Conservation (phyloP, 2,888 invertebrate species). For the Xestia rhomboidea region DNA sequence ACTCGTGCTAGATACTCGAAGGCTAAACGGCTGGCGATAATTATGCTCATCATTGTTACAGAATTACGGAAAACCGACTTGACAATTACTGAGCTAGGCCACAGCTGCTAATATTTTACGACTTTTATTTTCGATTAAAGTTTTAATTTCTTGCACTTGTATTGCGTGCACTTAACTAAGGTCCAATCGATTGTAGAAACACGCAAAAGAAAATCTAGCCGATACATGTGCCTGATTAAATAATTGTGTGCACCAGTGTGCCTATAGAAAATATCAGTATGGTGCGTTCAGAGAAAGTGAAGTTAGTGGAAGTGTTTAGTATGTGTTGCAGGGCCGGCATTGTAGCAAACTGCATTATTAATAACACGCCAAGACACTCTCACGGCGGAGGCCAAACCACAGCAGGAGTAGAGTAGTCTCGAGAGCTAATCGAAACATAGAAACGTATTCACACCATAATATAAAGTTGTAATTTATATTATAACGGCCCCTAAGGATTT, state of each 20-base stretch:
- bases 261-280: slow-evolving; percentile 38
- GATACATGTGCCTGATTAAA: slow-evolving; percentile 46
- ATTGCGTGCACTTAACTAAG: slow-evolving; percentile 28
- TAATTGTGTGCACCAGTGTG: slow-evolving; percentile 22
- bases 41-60: slow-evolving; percentile 50
- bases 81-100: slow-evolving; percentile 10
- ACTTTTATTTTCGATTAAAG: slow-evolving; percentile 14
- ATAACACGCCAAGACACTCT: slow-evolving; percentile 47
- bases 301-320: slow-evolving; percentile 51
- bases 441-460: not conserved
- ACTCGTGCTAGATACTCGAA: slow-evolving; percentile 42
- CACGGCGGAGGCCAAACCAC: slow-evolving; percentile 22
- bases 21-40: slow-evolving; percentile 42
- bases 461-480: not conserved
- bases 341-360: slow-evolving; percentile 60
- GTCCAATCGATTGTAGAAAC: slow-evolving; percentile 45
- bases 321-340: slow-evolving; percentile 46
- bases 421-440: slow-evolving; percentile 9
- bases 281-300: slow-evolving; percentile 61
- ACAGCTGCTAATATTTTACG: slow-evolving; percentile 16
- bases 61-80: slow-evolving; percentile 29
- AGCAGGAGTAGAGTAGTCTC: slow-evolving; percentile 22
- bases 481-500: not conserved
- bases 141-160: slow-evolving; percentile 39
- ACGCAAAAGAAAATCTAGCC: slow-evolving; percentile 49